Conservation (phyloP, 2,888 invertebrate species). For the Polietes domitor region DNA sequence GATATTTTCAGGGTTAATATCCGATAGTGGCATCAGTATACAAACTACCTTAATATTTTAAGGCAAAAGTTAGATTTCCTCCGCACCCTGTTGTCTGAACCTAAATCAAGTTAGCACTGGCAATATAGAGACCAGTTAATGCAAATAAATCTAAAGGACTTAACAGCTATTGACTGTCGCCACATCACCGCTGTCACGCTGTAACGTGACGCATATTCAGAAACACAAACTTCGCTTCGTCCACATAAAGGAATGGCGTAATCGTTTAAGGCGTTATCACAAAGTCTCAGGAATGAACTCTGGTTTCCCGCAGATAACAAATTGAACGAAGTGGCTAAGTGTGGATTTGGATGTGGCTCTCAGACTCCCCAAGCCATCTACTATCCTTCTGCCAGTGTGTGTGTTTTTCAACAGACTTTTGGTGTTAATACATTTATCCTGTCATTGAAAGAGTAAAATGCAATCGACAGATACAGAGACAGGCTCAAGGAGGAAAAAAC, state of each 20-base stretch:
- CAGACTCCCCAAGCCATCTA: neutral
- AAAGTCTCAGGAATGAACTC: conserved; percentile 12
- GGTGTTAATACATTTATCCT: conserved; percentile 37
- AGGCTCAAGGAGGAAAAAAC: neutral
- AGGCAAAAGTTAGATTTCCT: too few species aligned
- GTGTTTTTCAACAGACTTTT: conserved; percentile 11
- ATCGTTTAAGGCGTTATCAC: conserved; percentile 22
- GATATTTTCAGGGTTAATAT: too few species aligned
- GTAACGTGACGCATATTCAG: neutral
- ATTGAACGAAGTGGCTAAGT: conserved; percentile 3
- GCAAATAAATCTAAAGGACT: conserved; percentile 28
- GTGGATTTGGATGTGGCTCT: neutral
- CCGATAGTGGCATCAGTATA: too few species aligned
- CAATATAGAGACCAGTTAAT: conserved; percentile 26
- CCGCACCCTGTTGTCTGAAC: neutral
- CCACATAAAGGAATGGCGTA: neutral
- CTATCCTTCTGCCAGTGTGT: neutral
- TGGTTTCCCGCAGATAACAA: conserved; percentile 15
- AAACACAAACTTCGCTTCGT: neutral
- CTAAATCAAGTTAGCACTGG: neutral
- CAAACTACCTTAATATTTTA: too few species aligned
- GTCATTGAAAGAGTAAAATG: conserved; percentile 2
- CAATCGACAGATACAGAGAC: conserved; percentile 13
- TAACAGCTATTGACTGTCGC: conserved; percentile 12
- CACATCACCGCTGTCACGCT: too few species aligned